Conservation (phyloP, 2,113 vertebrate species). For the Philantomba maxwellii region DNA sequence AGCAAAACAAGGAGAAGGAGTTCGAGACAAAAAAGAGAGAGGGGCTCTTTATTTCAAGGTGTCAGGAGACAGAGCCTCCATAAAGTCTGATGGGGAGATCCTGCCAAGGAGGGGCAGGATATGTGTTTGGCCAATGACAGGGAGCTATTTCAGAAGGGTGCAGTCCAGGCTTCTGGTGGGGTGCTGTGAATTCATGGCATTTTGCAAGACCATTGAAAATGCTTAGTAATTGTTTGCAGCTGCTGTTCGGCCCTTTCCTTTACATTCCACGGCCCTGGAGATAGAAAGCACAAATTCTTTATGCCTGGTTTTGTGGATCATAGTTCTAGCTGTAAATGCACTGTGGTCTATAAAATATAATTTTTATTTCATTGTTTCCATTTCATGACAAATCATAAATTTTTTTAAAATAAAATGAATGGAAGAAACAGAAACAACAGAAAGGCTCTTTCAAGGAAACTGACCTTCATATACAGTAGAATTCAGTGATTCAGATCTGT, state of each 20-base stretch:
- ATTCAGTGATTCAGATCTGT: not conserved
- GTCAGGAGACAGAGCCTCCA: not conserved
- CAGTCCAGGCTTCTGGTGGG: slow-evolving; percentile 44
- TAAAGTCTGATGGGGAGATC: not conserved
- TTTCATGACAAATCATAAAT: slow-evolving; percentile 30
- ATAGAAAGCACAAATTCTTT: slow-evolving; percentile 40
- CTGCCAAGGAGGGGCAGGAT: not conserved
- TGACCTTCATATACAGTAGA: not conserved
- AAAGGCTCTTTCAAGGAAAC: not conserved
- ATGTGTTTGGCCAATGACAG: not conserved
- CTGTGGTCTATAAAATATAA: slow-evolving; percentile 31
- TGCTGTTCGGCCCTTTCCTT: slow-evolving; percentile 73
- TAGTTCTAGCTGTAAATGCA: slow-evolving; percentile 35
- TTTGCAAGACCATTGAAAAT: slow-evolving; percentile 64
- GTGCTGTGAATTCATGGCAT: slow-evolving; percentile 64
- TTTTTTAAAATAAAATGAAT: slow-evolving; percentile 36
- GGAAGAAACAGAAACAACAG: slow-evolving; percentile 7
- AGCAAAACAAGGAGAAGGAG: not conserved
- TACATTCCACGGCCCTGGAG: slow-evolving; percentile 61
- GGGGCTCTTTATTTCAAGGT: not conserved
- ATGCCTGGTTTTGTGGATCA: slow-evolving; percentile 55
- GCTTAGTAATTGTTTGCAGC: slow-evolving; percentile 78
- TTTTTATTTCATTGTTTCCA: slow-evolving; percentile 65
- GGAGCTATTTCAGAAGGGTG: not conserved
- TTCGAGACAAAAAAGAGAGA: not conserved